phyloP scores from a whole-genome alignment of 2,888 invertebrate genomes.

The Masnerella sp. region DNA sequence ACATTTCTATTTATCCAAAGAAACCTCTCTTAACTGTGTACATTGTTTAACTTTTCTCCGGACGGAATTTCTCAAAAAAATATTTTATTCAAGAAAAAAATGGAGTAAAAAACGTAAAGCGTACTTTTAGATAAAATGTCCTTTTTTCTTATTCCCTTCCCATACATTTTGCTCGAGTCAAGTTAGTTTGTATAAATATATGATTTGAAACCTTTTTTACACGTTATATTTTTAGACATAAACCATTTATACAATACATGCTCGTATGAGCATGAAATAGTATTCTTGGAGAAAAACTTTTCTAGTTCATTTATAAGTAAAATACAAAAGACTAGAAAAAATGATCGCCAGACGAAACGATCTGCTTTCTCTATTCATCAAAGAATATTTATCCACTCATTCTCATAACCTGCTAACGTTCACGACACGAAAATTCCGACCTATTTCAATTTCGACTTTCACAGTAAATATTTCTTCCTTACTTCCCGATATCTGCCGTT shows the following conservation, averaged over 20 bases:
- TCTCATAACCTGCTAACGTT: too few relatives aligned
- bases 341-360: too few relatives aligned
- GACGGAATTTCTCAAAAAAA: not conserved
- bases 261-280: not conserved
- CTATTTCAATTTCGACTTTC: too few relatives aligned
- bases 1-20: constrained; percentile 1
- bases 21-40: not conserved
- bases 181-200: constrained; percentile 26
- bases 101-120: constrained; percentile 2
- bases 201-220: constrained; percentile 20
- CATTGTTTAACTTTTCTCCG: not conserved
- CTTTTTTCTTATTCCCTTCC: constrained; percentile 5
- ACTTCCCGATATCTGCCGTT: too few relatives aligned
- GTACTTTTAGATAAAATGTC: constrained; percentile 6
- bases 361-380: too few relatives aligned
- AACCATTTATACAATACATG: not conserved
- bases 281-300: too few relatives aligned
- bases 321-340: too few relatives aligned
- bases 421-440: too few relatives aligned
- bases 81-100: constrained; percentile 10
- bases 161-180: constrained; percentile 22
- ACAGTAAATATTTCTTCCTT: too few relatives aligned
- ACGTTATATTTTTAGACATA: not conserved
- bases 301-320: too few relatives aligned
- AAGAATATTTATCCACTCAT: too few relatives aligned